These are phyloP conservation scores for Gavialis gangeticus DNA, from an alignment of 2,113 vertebrate genomes.

Conservation along the genomic window DNA sequence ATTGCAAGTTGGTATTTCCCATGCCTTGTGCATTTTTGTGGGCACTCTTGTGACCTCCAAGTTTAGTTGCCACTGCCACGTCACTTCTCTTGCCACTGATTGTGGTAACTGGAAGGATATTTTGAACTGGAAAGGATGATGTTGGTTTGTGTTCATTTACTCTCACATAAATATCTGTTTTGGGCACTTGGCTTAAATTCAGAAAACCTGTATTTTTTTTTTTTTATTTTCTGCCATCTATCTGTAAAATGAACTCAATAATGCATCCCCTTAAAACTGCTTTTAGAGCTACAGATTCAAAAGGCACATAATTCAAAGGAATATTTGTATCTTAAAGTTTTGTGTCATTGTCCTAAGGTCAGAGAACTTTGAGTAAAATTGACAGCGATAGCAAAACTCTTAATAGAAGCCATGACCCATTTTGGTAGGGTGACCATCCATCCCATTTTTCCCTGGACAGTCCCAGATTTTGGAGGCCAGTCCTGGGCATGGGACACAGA, in stretches of 20 bases:
- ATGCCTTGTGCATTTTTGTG: neutral
- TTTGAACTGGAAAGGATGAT: neutral
- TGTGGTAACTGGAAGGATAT: no score
- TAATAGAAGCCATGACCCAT: neutral
- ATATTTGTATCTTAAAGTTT: neutral
- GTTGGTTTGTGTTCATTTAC: fast-evolving
- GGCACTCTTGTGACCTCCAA: no score
- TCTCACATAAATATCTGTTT: neutral
- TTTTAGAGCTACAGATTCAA: fast-evolving
- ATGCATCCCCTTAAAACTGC: fast-evolving
- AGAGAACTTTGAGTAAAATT: neutral
- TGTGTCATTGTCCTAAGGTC: neutral
- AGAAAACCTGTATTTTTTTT: neutral
- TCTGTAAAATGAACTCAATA: fast-evolving
- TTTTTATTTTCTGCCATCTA: neutral
- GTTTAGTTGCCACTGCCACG: no score
- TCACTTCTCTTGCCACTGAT: no score
- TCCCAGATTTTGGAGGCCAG: neutral
- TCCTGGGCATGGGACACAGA: no score
- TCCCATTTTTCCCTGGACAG: neutral
- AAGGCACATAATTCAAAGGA: neutral
- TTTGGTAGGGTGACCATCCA: no score
- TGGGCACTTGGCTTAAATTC: fast-evolving
- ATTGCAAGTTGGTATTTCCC: neutral
- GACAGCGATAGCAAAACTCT: neutral